Evolutionary conservation across 2,888 invertebrate species (phyloP).

Genomic region (Uropetala carovei): DNA sequence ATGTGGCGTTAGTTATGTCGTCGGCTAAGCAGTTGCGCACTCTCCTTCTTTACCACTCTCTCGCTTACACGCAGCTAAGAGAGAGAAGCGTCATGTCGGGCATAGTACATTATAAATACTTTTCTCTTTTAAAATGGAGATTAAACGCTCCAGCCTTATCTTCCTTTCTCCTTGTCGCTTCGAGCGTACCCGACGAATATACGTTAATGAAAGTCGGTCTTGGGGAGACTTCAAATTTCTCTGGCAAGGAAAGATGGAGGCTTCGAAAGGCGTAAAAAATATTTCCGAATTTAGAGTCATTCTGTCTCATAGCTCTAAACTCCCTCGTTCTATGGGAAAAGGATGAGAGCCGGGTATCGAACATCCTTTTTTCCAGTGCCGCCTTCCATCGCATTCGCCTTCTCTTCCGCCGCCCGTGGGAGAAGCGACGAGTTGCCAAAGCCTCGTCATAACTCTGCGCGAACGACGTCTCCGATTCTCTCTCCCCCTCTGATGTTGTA

Average conservation of each 20-base stretch:
- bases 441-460: not conserved
- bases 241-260: too few species aligned
- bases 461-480: not conserved
- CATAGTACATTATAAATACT: not conserved
- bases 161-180: too few species aligned
- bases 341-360: too few species aligned
- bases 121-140: not conserved
- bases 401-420: not conserved
- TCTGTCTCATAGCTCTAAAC: too few species aligned
- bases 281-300: too few species aligned
- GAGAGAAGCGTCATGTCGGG: not conserved
- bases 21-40: slow-evolving; percentile 12
- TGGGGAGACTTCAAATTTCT: too few species aligned
- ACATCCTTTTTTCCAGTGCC: too few species aligned
- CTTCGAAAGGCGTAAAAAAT: too few species aligned
- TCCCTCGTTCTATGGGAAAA: too few species aligned
- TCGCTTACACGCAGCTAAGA: not conserved
- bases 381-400: not conserved
- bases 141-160: too few species aligned
- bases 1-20: slow-evolving; percentile 43
- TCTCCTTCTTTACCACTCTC: not conserved
- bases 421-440: not conserved
- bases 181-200: too few species aligned
- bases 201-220: too few species aligned
- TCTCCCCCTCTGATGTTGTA: not conserved